Evolutionary conservation across 2,888 invertebrate genomes (phyloP).

Genomic region (Hesperia comma): DNA sequence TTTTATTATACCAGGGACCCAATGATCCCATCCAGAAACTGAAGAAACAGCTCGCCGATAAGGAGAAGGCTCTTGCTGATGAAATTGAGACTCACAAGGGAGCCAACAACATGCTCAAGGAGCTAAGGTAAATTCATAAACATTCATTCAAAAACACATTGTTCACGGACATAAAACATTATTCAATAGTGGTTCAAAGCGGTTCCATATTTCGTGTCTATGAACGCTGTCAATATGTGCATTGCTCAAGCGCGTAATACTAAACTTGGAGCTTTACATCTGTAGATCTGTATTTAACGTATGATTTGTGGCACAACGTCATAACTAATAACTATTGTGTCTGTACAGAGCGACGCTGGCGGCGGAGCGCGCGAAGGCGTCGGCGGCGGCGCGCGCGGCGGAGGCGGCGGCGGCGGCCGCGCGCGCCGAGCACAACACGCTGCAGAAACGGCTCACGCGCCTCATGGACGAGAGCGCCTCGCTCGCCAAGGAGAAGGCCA

Average conservation of each 20-base stretch:
- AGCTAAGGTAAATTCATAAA: slow-evolving; percentile 81
- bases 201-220: too few species aligned
- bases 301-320: too few species aligned
- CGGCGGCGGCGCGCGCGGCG: slow-evolving; percentile 79
- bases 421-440: slow-evolving; percentile 85
- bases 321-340: too few species aligned
- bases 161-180: too few species aligned
- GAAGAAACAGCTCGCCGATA: slow-evolving; percentile 94
- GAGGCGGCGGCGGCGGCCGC: slow-evolving; percentile 82
- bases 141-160: too few species aligned
- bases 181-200: too few species aligned
- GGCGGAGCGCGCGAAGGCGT: slow-evolving; percentile 85
- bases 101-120: slow-evolving; percentile 90
- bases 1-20: slow-evolving; percentile 82
- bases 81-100: slow-evolving; percentile 90
- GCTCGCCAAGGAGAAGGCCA: slow-evolving; percentile 85
- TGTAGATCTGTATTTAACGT: too few species aligned
- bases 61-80: slow-evolving; percentile 89
- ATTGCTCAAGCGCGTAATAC: too few species aligned
- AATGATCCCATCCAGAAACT: slow-evolving; percentile 93
- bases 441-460: slow-evolving; percentile 86
- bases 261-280: too few species aligned
- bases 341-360: slow-evolving; percentile 82
- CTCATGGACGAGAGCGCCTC: slow-evolving; percentile 85
- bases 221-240: too few species aligned